Conservation (phyloP, 2,113 vertebrate genomes). For the Fulmarus glacialis region DNA sequence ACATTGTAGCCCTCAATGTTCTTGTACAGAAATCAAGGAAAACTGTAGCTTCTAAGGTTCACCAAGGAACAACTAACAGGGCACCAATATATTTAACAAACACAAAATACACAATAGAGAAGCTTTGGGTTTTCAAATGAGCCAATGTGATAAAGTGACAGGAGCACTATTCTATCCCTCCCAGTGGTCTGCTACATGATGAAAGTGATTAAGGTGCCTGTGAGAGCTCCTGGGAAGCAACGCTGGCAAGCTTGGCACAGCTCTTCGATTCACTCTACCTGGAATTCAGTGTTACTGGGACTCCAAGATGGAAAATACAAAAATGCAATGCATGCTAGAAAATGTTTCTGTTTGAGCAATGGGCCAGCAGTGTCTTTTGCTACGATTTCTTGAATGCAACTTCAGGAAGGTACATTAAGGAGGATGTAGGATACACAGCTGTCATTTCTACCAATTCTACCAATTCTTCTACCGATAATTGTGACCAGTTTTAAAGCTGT, state of each 20-base stretch:
- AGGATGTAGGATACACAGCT: neutral
- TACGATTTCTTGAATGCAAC: neutral
- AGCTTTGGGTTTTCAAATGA: neutral
- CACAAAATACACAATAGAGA: neutral
- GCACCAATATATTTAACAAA: neutral
- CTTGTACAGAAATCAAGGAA: neutral
- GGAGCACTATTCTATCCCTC: neutral
- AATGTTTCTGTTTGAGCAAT: neutral
- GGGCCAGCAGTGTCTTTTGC: neutral
- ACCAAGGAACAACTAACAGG: neutral
- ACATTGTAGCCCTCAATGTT: neutral
- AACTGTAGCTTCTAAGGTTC: neutral
- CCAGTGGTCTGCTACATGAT: neutral
- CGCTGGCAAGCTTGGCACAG: neutral
- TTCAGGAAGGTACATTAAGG: neutral
- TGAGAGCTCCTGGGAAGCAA: neutral
- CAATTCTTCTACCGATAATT: neutral
- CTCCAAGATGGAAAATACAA: neutral
- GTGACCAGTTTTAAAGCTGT: neutral
- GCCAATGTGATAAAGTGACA: neutral
- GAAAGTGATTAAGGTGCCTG: neutral
- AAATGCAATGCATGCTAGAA: neutral
- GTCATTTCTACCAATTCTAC: neutral
- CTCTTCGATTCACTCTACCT: neutral
- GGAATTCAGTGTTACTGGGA: neutral